phyloP scores from a whole-genome alignment of 2,888 invertebrate genomes.

The Watsonalla binaria region DNA sequence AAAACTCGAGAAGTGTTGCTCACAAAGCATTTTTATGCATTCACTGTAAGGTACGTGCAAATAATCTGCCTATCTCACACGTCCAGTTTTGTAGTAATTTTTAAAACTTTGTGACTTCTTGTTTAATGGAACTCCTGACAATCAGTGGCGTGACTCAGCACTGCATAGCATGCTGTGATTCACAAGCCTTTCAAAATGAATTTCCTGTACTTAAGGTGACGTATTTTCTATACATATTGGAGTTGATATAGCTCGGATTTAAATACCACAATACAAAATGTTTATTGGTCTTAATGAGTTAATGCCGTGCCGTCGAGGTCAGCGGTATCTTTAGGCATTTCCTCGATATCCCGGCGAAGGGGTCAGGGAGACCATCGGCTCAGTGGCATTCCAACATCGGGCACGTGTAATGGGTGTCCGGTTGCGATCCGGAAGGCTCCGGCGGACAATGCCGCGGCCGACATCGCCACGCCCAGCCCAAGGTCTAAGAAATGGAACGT shows the following conservation, averaged over 20 bases:
- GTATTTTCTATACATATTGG: too few species aligned
- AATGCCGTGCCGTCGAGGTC: not conserved
- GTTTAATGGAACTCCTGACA: too few species aligned
- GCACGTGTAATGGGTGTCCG: slow-evolving; percentile 25
- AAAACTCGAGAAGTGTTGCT: too few species aligned
- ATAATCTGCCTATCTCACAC: too few species aligned
- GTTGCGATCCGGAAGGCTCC: slow-evolving; percentile 51
- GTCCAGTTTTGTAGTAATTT: too few species aligned
- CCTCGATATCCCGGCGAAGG: slow-evolving; percentile 4
- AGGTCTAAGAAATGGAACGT: slow-evolving; percentile 73
- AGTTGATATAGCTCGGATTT: not conserved
- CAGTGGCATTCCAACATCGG: slow-evolving; percentile 5
- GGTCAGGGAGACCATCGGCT: slow-evolving; percentile 15
- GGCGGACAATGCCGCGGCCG: slow-evolving; percentile 36
- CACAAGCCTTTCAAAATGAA: too few species aligned
- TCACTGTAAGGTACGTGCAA: too few species aligned
- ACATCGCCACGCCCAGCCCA: slow-evolving; percentile 46
- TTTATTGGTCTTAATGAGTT: not conserved
- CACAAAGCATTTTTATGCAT: too few species aligned
- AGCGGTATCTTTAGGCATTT: not conserved
- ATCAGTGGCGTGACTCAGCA: too few species aligned
- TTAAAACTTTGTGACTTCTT: too few species aligned
- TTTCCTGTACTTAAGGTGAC: too few species aligned
- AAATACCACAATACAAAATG: not conserved
- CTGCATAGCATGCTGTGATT: too few species aligned